phyloP scores from a whole-genome alignment of 2,113 vertebrate species.

The Acrocephalus arundinaceus region DNA sequence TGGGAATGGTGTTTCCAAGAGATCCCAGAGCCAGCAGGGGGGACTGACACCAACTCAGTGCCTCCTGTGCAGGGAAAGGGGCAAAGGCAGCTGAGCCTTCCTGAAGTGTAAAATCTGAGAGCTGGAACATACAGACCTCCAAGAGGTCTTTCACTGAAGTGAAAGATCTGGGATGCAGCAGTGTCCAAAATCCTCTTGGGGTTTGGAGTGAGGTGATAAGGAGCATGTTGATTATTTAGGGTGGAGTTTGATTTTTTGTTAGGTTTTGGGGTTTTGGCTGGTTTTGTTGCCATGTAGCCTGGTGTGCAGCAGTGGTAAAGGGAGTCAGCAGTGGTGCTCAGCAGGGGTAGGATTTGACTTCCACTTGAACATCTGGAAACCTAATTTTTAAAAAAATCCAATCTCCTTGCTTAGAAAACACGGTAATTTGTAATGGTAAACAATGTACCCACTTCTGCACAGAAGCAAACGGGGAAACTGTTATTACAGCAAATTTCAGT shows the following conservation, averaged over 20 bases:
- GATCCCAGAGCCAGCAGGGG: neutral
- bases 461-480: neutral
- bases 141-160: neutral
- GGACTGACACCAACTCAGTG: neutral
- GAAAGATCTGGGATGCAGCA: neutral
- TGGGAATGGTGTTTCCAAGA: neutral
- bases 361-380: neutral
- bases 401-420: neutral
- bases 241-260: neutral
- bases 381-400: neutral
- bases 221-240: neutral
- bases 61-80: neutral
- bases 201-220: neutral
- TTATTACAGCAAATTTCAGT: neutral
- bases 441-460: neutral
- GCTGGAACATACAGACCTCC: neutral
- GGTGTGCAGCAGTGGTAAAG: neutral
- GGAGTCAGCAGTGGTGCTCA: neutral
- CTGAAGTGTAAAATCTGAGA: neutral
- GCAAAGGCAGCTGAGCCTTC: neutral
- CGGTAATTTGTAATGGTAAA: neutral
- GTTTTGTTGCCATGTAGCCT: neutral
- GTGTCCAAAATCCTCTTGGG: neutral
- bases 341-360: neutral
- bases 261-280: accelerated